Percentiles rank a stretch among this genome's conserved stretches.
These are phyloP conservation scores for Drosophila cardini DNA, from an alignment of 1,140 invertebrate species.

Conservation along the genomic window DNA sequence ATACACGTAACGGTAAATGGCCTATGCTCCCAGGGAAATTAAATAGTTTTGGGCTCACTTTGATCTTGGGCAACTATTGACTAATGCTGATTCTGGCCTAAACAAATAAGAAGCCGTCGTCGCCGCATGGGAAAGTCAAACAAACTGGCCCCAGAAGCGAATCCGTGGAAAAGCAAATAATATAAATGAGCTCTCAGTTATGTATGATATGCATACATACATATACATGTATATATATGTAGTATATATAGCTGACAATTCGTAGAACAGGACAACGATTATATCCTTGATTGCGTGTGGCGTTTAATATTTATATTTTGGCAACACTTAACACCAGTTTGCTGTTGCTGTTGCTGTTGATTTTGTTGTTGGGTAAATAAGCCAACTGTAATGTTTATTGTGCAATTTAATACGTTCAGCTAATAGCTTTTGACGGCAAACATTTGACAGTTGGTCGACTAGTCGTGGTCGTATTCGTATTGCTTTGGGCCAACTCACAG, in stretches of 20 bases:
- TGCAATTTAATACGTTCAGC: constrained; percentile 70
- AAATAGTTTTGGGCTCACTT: constrained; percentile 56
- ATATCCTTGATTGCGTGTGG: constrained; percentile 29
- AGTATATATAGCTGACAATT: constrained; percentile 39
- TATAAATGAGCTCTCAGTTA: constrained; percentile 39
- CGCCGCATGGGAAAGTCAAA: constrained; percentile 70
- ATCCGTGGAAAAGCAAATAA: constrained; percentile 57
- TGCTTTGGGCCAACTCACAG: constrained; percentile 9
- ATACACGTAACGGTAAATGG: constrained; percentile 10
- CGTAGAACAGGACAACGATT: neutral
- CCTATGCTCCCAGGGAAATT: constrained; percentile 36
- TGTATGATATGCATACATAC: neutral
- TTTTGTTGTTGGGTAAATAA: constrained; percentile 56
- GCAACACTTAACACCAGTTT: constrained; percentile 17
- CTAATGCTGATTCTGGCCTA: constrained; percentile 51
- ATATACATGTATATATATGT: neutral
- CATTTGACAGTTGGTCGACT: constrained; percentile 60
- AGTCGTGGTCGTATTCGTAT: too few relatives aligned
- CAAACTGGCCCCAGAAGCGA: constrained; percentile 26
- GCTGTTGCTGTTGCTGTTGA: constrained; percentile 25
- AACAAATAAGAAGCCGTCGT: constrained; percentile 45
- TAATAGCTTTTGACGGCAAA: constrained; percentile 71
- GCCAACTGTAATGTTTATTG: constrained; percentile 49
- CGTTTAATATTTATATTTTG: constrained; percentile 68
- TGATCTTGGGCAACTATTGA: constrained; percentile 75